Percentiles rank a stretch among this genome's conserved stretches.
These are phyloP conservation scores for Coenonympha glycerion DNA, from an alignment of 2,888 invertebrate species.

Conservation along the genomic window DNA sequence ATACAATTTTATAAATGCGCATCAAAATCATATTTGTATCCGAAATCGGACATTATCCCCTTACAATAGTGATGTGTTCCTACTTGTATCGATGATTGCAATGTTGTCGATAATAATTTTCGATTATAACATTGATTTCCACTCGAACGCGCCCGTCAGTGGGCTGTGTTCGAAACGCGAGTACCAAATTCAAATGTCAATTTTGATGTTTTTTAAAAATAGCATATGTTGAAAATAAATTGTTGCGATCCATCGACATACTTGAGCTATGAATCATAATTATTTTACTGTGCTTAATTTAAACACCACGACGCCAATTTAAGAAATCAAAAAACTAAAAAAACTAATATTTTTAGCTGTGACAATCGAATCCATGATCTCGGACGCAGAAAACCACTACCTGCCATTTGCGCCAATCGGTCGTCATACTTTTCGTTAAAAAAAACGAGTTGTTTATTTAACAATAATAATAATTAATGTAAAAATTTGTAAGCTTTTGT, in stretches of 20 bases:
- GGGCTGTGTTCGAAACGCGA: constrained; percentile 36
- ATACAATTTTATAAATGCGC: constrained; percentile 23
- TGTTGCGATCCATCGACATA: neutral
- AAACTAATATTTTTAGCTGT: too few relatives aligned
- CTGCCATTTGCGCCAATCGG: too few relatives aligned
- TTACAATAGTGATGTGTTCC: constrained; percentile 8
- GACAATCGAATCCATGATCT: too few relatives aligned
- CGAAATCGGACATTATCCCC: constrained; percentile 20
- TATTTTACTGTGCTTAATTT: neutral
- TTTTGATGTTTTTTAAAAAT: constrained; percentile 35
- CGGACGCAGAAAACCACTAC: too few relatives aligned
- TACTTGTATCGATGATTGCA: constrained; percentile 4
- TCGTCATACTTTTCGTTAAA: too few relatives aligned
- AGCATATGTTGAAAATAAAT: constrained; percentile 16
- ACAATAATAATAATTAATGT: neutral
- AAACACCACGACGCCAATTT: too few relatives aligned
- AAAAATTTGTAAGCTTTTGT: constrained; percentile 4
- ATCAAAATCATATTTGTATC: neutral
- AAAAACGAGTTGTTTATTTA: neutral
- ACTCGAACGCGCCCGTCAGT: constrained; percentile 50
- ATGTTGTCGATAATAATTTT: constrained; percentile 35
- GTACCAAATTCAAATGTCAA: constrained; percentile 53
- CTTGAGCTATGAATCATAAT: neutral
- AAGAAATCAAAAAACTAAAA: too few relatives aligned
- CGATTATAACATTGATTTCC: constrained; percentile 51